Conservation (phyloP, 2,888 invertebrate species). For the Penaeus monodon region DNA sequence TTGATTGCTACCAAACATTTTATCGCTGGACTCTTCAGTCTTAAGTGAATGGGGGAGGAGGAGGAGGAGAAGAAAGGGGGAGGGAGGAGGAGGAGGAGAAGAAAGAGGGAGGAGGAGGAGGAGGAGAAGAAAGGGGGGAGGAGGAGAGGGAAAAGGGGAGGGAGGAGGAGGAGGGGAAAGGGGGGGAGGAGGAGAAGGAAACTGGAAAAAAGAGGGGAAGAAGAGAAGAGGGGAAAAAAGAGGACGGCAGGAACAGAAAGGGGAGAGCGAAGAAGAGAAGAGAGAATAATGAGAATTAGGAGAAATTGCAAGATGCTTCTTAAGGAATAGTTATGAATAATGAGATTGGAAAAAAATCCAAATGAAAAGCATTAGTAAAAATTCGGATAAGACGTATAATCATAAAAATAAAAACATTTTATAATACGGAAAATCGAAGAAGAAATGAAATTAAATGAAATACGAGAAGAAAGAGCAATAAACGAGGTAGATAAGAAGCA, state of each 20-base stretch:
- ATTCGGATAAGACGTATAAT: too few relatives aligned
- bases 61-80: too few relatives aligned
- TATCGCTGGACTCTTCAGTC: too few relatives aligned
- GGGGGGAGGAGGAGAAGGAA: not conserved
- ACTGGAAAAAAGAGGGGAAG: not conserved
- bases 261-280: not conserved
- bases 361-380: too few relatives aligned
- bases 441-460: too few relatives aligned
- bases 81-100: too few relatives aligned
- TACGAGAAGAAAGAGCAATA: too few relatives aligned
- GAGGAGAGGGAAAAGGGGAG: not conserved
- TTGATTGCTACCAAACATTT: not conserved
- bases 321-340: slow-evolving; percentile 1
- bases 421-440: too few relatives aligned
- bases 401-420: too few relatives aligned
- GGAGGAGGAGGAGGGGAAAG: not conserved
- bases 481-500: too few relatives aligned
- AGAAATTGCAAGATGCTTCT: not conserved
- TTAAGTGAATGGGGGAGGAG: too few relatives aligned
- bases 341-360: not conserved
- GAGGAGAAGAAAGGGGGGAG: not conserved
- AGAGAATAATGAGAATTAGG: too few relatives aligned
- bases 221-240: not conserved
- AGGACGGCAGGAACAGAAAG: not conserved
- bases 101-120: not conserved